Evolutionary conservation across 2,113 vertebrate genomes (phyloP).

Genomic region (Willisornis vidua): DNA sequence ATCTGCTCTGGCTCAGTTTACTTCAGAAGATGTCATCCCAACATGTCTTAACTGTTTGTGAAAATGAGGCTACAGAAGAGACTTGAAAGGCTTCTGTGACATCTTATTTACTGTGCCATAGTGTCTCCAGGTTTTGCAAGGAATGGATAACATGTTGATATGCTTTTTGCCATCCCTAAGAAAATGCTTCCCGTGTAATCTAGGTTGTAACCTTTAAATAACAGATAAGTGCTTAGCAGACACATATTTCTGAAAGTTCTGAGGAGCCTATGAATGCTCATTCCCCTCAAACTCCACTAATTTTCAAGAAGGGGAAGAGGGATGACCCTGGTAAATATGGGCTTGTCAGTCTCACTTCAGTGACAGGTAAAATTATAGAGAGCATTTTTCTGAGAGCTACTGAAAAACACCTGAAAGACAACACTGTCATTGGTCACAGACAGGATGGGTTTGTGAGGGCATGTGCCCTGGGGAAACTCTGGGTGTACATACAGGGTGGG

Average conservation of each 20-base stretch:
- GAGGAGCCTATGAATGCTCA: neutral
- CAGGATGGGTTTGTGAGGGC: too few species aligned
- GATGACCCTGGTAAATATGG: neutral
- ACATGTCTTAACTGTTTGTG: neutral
- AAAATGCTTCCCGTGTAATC: neutral
- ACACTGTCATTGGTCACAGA: neutral
- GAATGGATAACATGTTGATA: neutral
- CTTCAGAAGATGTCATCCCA: neutral
- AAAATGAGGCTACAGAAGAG: neutral
- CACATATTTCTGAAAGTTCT: neutral
- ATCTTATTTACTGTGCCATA: neutral
- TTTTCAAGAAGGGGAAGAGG: neutral
- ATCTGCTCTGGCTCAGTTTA: neutral
- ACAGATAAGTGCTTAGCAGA: neutral
- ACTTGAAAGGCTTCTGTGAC: neutral
- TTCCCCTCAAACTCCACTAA: neutral
- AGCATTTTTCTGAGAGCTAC: neutral
- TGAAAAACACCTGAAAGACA: neutral
- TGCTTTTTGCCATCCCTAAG: neutral
- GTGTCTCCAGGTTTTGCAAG: neutral
- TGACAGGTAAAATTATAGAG: neutral
- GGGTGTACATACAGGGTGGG: rapidly evolving
- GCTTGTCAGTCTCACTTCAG: neutral
- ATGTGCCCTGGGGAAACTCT: neutral
- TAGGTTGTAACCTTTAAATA: neutral